Percentiles rank a stretch among this genome's conserved stretches.
These are phyloP conservation scores for Apteryx owenii DNA, from an alignment of 2,113 vertebrate genomes.

Conservation along the genomic window DNA sequence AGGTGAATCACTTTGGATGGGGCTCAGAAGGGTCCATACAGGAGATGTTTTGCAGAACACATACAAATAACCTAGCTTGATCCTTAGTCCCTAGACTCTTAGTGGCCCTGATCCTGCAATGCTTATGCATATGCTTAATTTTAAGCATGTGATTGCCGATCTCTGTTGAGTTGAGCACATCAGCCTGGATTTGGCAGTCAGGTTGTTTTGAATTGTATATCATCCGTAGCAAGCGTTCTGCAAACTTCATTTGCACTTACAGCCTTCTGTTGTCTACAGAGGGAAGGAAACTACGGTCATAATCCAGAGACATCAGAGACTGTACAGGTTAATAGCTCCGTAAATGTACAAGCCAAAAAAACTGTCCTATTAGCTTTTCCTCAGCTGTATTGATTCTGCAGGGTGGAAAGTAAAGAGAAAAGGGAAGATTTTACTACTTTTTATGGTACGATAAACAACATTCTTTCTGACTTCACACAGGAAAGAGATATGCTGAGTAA, in stretches of 20 bases:
- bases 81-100: neutral
- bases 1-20: neutral
- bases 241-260: neutral
- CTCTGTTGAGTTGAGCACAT: neutral
- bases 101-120: neutral
- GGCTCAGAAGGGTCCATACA: neutral
- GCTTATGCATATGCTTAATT: neutral
- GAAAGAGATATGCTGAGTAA: slow-evolving; percentile 57
- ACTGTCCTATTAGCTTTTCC: neutral
- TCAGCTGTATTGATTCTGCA: neutral
- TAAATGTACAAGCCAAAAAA: neutral
- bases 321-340: neutral
- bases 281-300: rapidly evolving
- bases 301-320: neutral
- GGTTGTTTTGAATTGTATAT: neutral
- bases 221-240: neutral
- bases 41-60: neutral
- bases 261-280: rapidly evolving
- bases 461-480: neutral
- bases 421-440: neutral
- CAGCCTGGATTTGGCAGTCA: neutral
- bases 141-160: neutral
- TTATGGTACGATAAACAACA: neutral
- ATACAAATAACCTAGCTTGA: neutral
- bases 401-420: neutral